Evolutionary conservation across 2,113 vertebrate genomes (phyloP).

Genomic region (Semicossyphus pulcher): DNA sequence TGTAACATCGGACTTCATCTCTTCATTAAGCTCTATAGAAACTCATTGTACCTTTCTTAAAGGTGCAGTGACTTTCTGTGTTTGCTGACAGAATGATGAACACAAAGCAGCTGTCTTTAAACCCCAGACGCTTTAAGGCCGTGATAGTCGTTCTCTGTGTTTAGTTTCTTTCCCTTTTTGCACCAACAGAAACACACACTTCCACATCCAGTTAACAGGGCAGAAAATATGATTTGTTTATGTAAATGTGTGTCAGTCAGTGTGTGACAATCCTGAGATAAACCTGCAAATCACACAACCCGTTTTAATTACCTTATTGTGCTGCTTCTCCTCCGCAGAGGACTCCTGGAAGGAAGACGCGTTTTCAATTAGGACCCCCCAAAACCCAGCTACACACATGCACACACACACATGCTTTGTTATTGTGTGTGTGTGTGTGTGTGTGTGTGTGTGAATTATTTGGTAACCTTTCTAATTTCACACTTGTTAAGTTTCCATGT

Average conservation of each 20-base stretch:
- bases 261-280: constrained; percentile 71
- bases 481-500: constrained; percentile 85
- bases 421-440: constrained; percentile 37
- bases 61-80: too few relatives aligned
- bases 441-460: constrained; percentile 65
- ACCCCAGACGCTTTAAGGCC: too few relatives aligned
- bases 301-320: constrained; percentile 73
- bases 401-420: constrained; percentile 31
- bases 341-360: constrained; percentile 74
- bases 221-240: constrained; percentile 73
- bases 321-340: constrained; percentile 54
- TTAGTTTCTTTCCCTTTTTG: constrained; percentile 8
- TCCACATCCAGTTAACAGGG: constrained; percentile 45
- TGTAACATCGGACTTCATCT: too few relatives aligned
- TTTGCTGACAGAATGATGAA: too few relatives aligned
- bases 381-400: neutral
- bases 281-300: constrained; percentile 50
- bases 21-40: too few relatives aligned
- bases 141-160: too few relatives aligned
- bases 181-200: constrained; percentile 8
- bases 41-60: too few relatives aligned
- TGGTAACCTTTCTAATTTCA: constrained; percentile 86
- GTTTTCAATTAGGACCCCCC: constrained; percentile 83
- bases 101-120: too few relatives aligned
- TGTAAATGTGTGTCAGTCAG: constrained; percentile 68